phyloP scores from a whole-genome alignment of 2,797 vertebrate species.

The Ibycter americanus region DNA sequence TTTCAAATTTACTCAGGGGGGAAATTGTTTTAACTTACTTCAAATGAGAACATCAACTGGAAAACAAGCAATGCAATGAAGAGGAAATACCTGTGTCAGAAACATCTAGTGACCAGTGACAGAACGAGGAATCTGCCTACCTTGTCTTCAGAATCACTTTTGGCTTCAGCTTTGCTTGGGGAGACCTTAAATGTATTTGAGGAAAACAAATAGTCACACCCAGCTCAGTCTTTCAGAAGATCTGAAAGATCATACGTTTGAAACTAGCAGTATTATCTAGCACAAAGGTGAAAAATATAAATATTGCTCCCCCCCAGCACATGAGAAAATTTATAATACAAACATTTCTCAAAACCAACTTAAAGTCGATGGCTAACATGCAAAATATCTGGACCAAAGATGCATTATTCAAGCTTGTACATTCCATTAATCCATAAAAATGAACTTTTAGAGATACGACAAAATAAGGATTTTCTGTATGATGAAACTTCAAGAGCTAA shows the following conservation, averaged over 20 bases:
- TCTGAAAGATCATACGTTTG: not conserved
- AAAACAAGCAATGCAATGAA: not conserved
- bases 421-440: not conserved
- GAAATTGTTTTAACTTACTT: not conserved
- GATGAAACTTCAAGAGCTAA: not conserved
- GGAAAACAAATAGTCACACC: not conserved
- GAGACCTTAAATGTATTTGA: slow-evolving; percentile 80
- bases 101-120: not conserved
- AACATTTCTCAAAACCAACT: not conserved
- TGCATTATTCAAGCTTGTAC: not conserved
- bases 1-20: not conserved
- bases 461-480: not conserved
- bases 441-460: not conserved
- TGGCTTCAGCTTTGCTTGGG: slow-evolving; percentile 85
- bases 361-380: not conserved
- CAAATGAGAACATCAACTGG: accelerated
- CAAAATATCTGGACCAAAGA: not conserved
- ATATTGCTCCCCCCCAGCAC: not conserved
- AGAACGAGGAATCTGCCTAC: slow-evolving; percentile 72
- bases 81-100: not conserved
- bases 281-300: not conserved
- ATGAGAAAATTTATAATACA: not conserved
- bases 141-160: slow-evolving; percentile 86
- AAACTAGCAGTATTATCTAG: not conserved
- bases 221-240: not conserved